Conservation (phyloP, 2,113 vertebrate species). For the Turnix velox region DNA sequence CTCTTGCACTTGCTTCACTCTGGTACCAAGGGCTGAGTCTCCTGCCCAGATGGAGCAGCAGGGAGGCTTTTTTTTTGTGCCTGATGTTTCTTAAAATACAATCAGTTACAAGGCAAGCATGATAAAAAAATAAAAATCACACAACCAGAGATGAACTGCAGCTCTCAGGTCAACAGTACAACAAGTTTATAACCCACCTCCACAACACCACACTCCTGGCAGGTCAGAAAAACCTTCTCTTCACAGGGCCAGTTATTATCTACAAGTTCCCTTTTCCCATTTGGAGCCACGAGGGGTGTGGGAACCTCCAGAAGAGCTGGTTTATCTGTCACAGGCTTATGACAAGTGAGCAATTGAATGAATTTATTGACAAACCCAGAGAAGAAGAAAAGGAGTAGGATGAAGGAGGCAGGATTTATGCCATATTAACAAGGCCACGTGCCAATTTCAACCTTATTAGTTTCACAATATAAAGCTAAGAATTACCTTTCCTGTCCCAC, state of each 20-base stretch:
- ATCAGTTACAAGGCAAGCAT: background rate
- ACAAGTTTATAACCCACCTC: background rate
- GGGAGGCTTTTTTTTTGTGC: background rate
- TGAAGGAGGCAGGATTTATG: constrained; percentile 27
- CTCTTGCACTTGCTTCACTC: background rate
- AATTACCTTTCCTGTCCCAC: background rate
- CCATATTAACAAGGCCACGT: constrained; percentile 18
- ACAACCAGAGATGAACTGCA: background rate
- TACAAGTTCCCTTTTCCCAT: background rate
- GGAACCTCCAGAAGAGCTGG: background rate
- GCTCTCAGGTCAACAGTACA: background rate
- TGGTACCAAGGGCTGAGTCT: background rate
- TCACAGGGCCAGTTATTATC: background rate
- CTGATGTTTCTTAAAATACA: background rate
- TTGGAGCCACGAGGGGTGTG: background rate
- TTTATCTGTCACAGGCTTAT: background rate
- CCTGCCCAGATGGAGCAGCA: background rate
- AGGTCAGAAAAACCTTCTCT: background rate
- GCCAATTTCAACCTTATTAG: constrained; percentile 36
- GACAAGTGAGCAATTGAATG: background rate
- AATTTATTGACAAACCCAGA: constrained; percentile 31
- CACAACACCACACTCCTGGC: background rate
- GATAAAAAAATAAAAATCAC: background rate
- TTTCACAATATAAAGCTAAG: background rate
- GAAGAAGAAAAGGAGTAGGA: background rate